Evolutionary conservation across 2,888 invertebrate species (phyloP).

Genomic region (Cyaniris semiargus): DNA sequence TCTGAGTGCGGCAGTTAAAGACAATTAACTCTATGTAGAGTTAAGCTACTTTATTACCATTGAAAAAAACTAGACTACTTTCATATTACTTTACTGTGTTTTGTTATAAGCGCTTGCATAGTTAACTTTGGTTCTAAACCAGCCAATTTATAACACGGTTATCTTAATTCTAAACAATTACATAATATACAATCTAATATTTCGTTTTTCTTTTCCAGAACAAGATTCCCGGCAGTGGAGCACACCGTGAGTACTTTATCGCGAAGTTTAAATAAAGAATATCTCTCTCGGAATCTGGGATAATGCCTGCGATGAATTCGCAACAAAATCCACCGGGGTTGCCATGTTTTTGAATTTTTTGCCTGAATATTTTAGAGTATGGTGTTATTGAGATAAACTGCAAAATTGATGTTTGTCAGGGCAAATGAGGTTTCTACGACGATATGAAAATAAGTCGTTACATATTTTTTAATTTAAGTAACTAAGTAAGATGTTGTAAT

Average conservation of each 20-base stretch:
- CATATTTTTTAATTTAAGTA: no score
- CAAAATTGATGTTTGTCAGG: neutral
- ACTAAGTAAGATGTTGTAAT: no score
- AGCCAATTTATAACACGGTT: neutral
- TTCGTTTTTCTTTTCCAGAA: conserved; percentile 17
- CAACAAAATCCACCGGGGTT: neutral
- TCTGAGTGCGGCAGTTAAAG: no score
- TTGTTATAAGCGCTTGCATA: no score
- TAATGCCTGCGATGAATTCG: conserved; percentile 10
- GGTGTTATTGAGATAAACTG: neutral
- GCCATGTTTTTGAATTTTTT: neutral
- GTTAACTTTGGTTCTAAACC: neutral
- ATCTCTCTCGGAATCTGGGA: conserved; percentile 20
- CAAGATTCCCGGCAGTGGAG: neutral
- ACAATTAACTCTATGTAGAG: no score
- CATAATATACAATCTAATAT: neutral
- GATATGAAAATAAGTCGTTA: no score
- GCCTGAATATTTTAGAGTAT: neutral
- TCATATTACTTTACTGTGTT: no score
- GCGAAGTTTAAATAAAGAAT: conserved; percentile 26
- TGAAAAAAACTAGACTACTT: no score
- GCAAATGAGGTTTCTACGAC: neutral
- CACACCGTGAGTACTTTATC: conserved; percentile 26
- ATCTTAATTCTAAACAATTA: neutral
- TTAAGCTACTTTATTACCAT: no score